These are phyloP conservation scores for Helicolenus hilgendorfi DNA, from an alignment of 2,797 vertebrate genomes.

Conservation along the genomic window DNA sequence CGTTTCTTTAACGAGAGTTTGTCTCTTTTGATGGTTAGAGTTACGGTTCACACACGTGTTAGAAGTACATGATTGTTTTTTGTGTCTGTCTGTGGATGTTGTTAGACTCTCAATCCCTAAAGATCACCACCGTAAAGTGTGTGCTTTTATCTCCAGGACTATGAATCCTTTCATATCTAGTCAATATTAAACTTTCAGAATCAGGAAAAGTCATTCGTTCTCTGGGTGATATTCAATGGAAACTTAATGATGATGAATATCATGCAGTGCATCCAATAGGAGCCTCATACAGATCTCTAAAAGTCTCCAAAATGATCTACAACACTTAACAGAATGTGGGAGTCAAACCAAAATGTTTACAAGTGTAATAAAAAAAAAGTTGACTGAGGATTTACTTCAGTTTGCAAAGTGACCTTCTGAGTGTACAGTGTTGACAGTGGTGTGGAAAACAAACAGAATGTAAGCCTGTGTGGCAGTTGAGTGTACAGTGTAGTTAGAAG, in stretches of 20 bases:
- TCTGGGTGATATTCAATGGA: background rate
- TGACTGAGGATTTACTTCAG: background rate
- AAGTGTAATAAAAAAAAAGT: background rate
- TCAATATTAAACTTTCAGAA: background rate
- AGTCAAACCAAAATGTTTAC: background rate
- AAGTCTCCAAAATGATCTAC: background rate
- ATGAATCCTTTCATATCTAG: background rate
- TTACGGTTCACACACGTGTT: background rate
- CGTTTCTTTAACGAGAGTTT: background rate
- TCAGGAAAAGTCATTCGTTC: background rate
- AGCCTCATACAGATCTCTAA: background rate
- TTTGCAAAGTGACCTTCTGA: background rate
- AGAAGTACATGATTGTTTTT: background rate
- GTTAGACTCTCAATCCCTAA: background rate
- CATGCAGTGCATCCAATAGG: background rate
- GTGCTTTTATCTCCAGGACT: background rate
- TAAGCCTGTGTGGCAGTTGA: background rate
- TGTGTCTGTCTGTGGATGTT: background rate
- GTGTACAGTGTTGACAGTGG: background rate
- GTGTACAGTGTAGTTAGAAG: background rate
- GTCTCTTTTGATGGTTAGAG: background rate
- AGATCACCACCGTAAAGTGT: background rate
- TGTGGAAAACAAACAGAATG: background rate
- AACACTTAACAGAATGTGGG: background rate
- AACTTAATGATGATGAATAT: background rate